Evolutionary conservation across 2,113 vertebrate genomes (phyloP).

Genomic region (Phycodurus eques): DNA sequence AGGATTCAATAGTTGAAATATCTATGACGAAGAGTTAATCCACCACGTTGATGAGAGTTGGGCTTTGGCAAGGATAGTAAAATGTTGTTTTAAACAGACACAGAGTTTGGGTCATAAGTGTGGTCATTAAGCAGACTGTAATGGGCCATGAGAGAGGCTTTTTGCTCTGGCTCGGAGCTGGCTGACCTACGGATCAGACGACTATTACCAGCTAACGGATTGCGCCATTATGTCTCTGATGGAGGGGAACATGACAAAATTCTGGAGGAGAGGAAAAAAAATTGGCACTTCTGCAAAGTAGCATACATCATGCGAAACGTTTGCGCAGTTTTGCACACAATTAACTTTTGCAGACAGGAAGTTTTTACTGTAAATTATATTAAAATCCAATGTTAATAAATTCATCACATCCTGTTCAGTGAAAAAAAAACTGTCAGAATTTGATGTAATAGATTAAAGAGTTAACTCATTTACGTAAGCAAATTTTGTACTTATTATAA

Average conservation of each 20-base stretch:
- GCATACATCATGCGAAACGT: conserved; percentile 6
- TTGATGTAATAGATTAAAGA: background rate
- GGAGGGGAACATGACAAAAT: conserved; percentile 52
- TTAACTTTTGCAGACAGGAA: background rate
- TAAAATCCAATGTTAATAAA: background rate
- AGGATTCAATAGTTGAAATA: background rate
- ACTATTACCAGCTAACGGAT: conserved; percentile 54
- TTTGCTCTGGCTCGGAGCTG: conserved; percentile 57
- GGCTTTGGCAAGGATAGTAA: conserved; percentile 28
- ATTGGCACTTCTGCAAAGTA: conserved; percentile 8
- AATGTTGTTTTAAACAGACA: conserved; percentile 60
- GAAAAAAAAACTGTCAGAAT: background rate
- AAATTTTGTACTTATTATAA: conserved; percentile 3
- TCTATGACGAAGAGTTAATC: background rate
- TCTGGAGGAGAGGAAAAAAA: conserved; percentile 28
- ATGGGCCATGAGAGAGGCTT: conserved; percentile 70
- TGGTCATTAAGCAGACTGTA: conserved; percentile 70
- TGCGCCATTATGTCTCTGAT: conserved; percentile 68
- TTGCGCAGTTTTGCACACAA: background rate
- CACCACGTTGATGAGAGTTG: conserved; percentile 12
- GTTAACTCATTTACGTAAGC: conserved; percentile 1
- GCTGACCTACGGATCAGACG: conserved; percentile 57
- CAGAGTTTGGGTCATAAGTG: conserved; percentile 61
- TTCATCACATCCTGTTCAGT: background rate
- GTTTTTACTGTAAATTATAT: background rate